phyloP scores from a whole-genome alignment of 2,113 vertebrate genomes.

The Tachysurus fulvidraco region DNA sequence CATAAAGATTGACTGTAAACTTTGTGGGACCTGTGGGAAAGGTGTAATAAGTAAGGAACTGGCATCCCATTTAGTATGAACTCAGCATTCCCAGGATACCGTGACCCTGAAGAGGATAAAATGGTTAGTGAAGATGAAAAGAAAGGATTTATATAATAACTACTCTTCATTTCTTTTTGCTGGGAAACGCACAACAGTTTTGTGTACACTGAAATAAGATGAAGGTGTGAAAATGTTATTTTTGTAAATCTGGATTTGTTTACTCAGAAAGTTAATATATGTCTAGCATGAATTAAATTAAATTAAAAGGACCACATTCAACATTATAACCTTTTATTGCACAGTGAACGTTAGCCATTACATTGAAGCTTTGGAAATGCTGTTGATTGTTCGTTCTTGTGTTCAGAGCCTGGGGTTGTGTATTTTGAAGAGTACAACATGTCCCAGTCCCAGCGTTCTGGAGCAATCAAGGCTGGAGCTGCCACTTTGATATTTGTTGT shows the following conservation, averaged over 20 bases:
- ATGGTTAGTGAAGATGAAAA: neutral
- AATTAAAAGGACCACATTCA: neutral
- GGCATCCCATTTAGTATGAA: neutral
- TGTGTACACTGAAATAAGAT: neutral
- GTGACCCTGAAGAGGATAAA: neutral
- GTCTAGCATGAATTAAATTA: neutral
- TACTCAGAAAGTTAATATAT: neutral
- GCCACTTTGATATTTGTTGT: neutral
- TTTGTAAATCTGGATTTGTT: neutral
- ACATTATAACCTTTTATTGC: neutral
- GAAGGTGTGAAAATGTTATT: neutral
- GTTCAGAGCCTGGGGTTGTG: neutral
- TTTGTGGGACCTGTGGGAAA: neutral
- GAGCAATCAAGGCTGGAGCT: neutral
- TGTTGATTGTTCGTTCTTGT: neutral
- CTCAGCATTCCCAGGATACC: neutral
- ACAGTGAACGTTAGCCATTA: neutral
- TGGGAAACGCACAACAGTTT: neutral
- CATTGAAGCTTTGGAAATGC: neutral
- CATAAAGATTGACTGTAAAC: neutral
- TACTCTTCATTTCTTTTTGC: neutral
- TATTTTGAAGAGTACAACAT: neutral
- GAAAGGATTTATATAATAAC: neutral
- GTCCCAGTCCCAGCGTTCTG: neutral
- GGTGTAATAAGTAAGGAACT: neutral